These are phyloP conservation scores for Melieria crassipennis DNA, from an alignment of 2,888 invertebrate species.

Conservation along the genomic window DNA sequence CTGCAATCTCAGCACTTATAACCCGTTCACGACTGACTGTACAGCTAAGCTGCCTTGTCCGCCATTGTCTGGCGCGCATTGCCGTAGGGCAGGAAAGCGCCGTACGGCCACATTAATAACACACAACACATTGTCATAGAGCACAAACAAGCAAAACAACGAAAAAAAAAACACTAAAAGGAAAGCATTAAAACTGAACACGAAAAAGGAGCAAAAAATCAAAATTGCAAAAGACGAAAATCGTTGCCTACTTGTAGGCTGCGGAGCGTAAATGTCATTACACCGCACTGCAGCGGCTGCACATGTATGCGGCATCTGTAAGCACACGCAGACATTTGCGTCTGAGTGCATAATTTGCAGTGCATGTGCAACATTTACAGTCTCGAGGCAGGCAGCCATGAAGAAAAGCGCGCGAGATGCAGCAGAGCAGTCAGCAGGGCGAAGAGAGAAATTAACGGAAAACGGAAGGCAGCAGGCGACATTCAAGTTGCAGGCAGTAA, in stretches of 20 bases:
- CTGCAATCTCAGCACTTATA: too few species aligned
- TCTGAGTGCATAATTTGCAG: constrained; percentile 57
- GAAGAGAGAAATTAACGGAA: constrained; percentile 25
- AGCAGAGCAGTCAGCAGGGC: constrained; percentile 3
- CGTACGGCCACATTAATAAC: too few species aligned
- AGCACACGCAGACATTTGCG: constrained; percentile 45
- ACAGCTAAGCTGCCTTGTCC: too few species aligned
- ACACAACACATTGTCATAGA: too few species aligned
- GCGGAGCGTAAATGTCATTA: constrained; percentile 18
- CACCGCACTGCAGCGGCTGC: constrained; percentile 17
- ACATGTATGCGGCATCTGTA: constrained; percentile 7
- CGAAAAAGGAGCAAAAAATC: neutral
- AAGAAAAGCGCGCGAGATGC: constrained; percentile 6
- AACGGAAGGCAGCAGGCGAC: neutral
- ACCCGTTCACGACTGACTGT: too few species aligned
- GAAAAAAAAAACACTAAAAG: too few species aligned
- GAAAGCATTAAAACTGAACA: too few species aligned
- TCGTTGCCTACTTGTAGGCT: constrained; percentile 25
- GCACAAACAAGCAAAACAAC: too few species aligned
- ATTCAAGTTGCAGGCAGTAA: neutral
- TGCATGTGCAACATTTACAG: constrained; percentile 54
- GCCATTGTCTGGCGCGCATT: too few species aligned
- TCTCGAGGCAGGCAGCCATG: constrained; percentile 23
- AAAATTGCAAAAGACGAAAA: constrained; percentile 3
- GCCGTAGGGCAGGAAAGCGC: too few species aligned